Evolutionary conservation across 2,113 vertebrate genomes (phyloP), one percentile per base, ranked within the genome.

Genomic region (Paralichthys olivaceus): DNA sequence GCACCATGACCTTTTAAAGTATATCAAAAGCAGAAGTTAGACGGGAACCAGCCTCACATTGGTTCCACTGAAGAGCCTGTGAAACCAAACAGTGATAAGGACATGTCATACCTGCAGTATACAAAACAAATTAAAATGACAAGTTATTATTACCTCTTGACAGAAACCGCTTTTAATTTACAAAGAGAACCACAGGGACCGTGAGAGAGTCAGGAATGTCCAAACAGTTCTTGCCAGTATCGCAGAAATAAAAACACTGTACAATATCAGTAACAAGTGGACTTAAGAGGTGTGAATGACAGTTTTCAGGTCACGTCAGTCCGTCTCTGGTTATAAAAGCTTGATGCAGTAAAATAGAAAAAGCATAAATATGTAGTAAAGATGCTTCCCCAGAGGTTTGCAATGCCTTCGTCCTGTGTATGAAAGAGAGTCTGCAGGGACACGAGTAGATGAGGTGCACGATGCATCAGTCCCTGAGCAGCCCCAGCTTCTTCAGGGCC

Each of bases 401-500:
- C 15, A 19, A 56, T 3, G 45, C 23, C 64, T 60, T 53, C 25
- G 37, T 43, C 9, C 32, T 37, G n/a, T 20, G 1, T 19, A 57
- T 32, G 13, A 11, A 25, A 64, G 7, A 57, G 54, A 40, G 2
- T 40, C 37, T 40, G 37, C 7, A 53, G 9, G 25, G 7, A 63
- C 26, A 29, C 26, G 22, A 57, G 17, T 6, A 5, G 13, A 23
- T 20, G 45, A 5, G 4, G 2, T 2, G 28, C 2, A 2, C 32
- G 7, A 34, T 7, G 32, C 8, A 12, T 91, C 92, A 97, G 60
- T 99, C 94, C 86, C 95, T 96, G 55, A 97, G 84, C 75, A 99
- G 93, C 1, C 97, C 97, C 2, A 99, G 90, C 84, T 96, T 98
- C 90, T 86, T 97, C 73, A 99, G 90, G 0, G 97, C 97, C 62